Conservation (phyloP, 2,113 vertebrate genomes). For the Riparia riparia region DNA sequence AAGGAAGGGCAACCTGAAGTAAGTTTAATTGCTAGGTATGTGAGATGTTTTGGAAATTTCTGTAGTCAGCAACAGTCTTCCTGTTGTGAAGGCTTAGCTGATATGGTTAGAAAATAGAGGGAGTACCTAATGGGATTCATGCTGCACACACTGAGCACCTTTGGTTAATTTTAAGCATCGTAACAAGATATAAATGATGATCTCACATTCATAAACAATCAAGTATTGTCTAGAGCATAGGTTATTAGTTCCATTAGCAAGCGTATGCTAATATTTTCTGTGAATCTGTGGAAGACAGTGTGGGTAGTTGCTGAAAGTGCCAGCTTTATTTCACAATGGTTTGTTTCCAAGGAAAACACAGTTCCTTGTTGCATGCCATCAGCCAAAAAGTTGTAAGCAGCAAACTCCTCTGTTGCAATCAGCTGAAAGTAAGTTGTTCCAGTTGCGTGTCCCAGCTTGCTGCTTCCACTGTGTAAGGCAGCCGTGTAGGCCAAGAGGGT, state of each 20-base stretch:
- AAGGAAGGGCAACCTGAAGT: background rate
- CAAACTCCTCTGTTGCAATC: background rate
- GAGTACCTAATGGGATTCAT: background rate
- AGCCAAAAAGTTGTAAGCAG: background rate
- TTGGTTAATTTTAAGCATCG: background rate
- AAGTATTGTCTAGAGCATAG: constrained; percentile 11
- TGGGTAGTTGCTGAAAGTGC: background rate
- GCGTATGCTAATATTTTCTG: background rate
- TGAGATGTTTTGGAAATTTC: constrained; percentile 10
- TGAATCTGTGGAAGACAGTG: background rate
- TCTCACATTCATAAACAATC: background rate
- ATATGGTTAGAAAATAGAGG: background rate
- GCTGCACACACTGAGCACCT: background rate
- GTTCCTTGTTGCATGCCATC: background rate
- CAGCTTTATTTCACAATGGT: background rate
- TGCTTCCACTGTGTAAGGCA: background rate
- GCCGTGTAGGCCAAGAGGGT: background rate
- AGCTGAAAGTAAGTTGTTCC: background rate
- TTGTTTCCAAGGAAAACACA: background rate
- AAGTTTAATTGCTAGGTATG: background rate
- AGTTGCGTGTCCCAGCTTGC: background rate
- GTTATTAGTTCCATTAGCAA: constrained; percentile 18
- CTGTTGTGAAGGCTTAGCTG: background rate
- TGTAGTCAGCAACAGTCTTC: background rate
- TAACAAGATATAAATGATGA: constrained; percentile 2